These are phyloP conservation scores for Hydropsyche tenuis DNA, from an alignment of 1,140 invertebrate species.

Conservation along the genomic window DNA sequence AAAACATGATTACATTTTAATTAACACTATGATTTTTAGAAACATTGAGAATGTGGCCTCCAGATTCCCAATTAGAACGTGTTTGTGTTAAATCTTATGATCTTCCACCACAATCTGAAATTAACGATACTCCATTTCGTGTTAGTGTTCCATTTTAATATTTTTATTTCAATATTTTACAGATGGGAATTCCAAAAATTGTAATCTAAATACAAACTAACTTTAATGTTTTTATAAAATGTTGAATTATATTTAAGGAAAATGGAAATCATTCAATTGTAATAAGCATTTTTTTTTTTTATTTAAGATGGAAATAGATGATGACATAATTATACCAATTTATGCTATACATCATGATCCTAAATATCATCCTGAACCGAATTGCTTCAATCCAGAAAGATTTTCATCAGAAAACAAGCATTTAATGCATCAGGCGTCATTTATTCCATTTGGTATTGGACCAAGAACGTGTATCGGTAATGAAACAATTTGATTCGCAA, in stretches of 20 bases:
- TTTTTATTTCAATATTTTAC: background rate
- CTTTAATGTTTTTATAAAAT: no score
- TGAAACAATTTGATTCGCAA: background rate
- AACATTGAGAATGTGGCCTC: slow-evolving; percentile 48
- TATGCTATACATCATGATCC: slow-evolving; percentile 57
- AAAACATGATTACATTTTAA: no score
- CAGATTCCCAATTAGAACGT: slow-evolving; percentile 46
- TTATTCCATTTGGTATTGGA: slow-evolving; percentile 55
- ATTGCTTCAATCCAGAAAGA: slow-evolving; percentile 60
- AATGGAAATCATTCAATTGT: background rate
- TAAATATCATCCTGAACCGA: slow-evolving; percentile 64
- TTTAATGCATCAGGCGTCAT: slow-evolving; percentile 52
- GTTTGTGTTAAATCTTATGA: slow-evolving; percentile 44
- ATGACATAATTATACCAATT: slow-evolving; percentile 51
- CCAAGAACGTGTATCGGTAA: slow-evolving; percentile 61
- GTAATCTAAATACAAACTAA: no score
- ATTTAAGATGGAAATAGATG: slow-evolving; percentile 50
- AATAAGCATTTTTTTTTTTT: background rate
- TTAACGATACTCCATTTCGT: background rate
- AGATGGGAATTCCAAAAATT: no score
- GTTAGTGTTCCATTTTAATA: slow-evolving; percentile 14
- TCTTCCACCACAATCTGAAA: slow-evolving; percentile 43
- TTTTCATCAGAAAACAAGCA: slow-evolving; percentile 54
- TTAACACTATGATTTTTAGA: slow-evolving; percentile 29
- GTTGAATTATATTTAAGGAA: slow-evolving; percentile 7